phyloP scores from a whole-genome alignment of 1,140 invertebrate genomes.

The Belonocnema kinseyi region DNA sequence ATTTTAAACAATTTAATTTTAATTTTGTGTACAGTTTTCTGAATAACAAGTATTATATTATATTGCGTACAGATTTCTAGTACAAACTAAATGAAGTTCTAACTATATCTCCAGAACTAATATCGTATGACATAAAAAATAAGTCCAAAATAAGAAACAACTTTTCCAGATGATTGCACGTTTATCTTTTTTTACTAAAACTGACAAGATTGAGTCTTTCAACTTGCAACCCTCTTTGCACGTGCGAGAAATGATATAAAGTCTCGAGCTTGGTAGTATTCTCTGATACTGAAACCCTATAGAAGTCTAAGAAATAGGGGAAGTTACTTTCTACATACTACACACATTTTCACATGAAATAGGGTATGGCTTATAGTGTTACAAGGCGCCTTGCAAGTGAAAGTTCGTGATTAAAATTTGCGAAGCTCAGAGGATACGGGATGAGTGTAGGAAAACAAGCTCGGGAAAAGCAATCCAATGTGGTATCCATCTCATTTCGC shows the following conservation, averaged over 20 bases:
- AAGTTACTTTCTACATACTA: slow-evolving; percentile 1
- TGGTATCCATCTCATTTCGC: slow-evolving; percentile 27
- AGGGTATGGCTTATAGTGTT: background rate
- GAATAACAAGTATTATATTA: no score
- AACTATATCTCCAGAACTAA: no score
- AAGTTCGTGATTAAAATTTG: slow-evolving; percentile 30
- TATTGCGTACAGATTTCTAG: no score
- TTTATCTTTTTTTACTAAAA: slow-evolving; percentile 19
- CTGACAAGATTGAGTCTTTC: slow-evolving; percentile 26
- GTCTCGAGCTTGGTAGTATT: background rate
- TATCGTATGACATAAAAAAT: no score
- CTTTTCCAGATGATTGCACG: background rate
- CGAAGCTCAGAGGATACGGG: background rate
- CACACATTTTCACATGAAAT: slow-evolving; percentile 5
- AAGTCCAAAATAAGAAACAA: background rate
- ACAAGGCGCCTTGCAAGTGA: slow-evolving; percentile 5
- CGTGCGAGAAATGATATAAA: slow-evolving; percentile 26
- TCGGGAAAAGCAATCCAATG: slow-evolving; percentile 22
- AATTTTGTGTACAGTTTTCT: no score
- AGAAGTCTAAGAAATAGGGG: background rate
- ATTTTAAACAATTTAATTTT: no score
- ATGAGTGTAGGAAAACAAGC: slow-evolving; percentile 28
- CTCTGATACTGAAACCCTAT: slow-evolving; percentile 8
- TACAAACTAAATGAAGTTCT: no score
- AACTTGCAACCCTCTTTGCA: background rate